Base-by-base conservation (phyloP, 2,113 vertebrate species). In the Corvus hawaiiensis region DNA sequence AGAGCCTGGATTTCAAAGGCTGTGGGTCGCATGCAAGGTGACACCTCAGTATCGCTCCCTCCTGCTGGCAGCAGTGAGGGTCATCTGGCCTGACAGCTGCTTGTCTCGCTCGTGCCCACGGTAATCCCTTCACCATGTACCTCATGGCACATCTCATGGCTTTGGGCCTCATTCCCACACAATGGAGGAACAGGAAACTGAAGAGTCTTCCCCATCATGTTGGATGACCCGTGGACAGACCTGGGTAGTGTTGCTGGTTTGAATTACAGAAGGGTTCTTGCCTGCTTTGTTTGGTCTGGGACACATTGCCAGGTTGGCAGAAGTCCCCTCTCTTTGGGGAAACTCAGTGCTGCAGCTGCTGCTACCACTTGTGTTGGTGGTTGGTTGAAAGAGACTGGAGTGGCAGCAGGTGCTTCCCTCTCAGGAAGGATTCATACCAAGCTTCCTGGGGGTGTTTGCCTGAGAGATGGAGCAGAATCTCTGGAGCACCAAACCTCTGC, bases 71-170 rank as follows among this genome's bases (percentile, higher is more conserved):
- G 71, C 72, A 71, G 7, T 16, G 43, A 37, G 41, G 41, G 6
- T 77, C 21, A 33, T 23, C 22, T 0, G 0, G 41, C 55, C 39
- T 56, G 35, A 6, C 26, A 41, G 51, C 56, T 32, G 56, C 66
- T 46, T 0, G 0, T 43, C 22, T 17, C 37, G 35, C 30, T 61
- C 2, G 0, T 46, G 28, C 48, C 26, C 35, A 20, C 7, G 18
- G 41, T 11, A 20, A 43, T 63, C 32, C 62, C 26, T 55, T 62
- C 55, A 10, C 21, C 71, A 22, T 1, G 0, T 9, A 7, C 30
- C 28, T 30, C n/a, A 12, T 6, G 46, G 77, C 54, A 66, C 37
- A 26, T 26, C 71, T 61, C 62, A 4, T 14, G 41, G 56, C 56
- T 49, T 69, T 56, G 80, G 35, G 56, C 63, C 49, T 77, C 43